Evolutionary conservation across 2,888 invertebrate genomes (phyloP).

Genomic region (Amitus sp.): DNA sequence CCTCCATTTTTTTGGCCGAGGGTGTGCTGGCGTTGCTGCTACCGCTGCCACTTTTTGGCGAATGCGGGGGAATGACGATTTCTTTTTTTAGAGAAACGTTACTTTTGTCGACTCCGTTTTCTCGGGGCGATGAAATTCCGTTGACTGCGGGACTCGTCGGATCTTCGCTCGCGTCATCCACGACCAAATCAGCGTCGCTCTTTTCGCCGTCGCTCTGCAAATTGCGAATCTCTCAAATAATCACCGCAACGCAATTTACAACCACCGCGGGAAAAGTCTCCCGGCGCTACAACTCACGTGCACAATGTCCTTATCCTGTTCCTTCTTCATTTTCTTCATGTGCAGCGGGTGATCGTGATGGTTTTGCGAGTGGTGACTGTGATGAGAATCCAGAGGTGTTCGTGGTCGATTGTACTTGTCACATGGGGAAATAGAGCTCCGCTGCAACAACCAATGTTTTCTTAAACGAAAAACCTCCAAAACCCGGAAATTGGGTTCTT

Average conservation of each 20-base stretch:
- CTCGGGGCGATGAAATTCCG: constrained; percentile 86
- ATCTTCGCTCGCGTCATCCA: constrained; percentile 94
- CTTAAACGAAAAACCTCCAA: too few relatives aligned
- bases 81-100: constrained; percentile 60
- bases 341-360: constrained; percentile 62
- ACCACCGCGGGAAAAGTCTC: background rate
- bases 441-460: too few relatives aligned
- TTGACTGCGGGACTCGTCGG: constrained; percentile 84
- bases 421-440: constrained; percentile 87
- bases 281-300: constrained; percentile 76
- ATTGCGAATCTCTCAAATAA: background rate
- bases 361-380: constrained; percentile 68
- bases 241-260: background rate
- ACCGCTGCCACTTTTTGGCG: constrained; percentile 77
- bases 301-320: constrained; percentile 80
- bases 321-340: constrained; percentile 79
- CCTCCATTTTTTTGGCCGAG: constrained; percentile 82
- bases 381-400: constrained; percentile 77
- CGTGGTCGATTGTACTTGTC: constrained; percentile 83
- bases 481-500: too few relatives aligned
- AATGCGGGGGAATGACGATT: constrained; percentile 54
- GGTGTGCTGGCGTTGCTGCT: constrained; percentile 91
- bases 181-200: constrained; percentile 92
- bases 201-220: constrained; percentile 83
- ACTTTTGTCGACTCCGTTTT: constrained; percentile 85